These are phyloP conservation scores for Heliconius himera DNA, from an alignment of 1,140 invertebrate genomes.

Conservation along the genomic window DNA sequence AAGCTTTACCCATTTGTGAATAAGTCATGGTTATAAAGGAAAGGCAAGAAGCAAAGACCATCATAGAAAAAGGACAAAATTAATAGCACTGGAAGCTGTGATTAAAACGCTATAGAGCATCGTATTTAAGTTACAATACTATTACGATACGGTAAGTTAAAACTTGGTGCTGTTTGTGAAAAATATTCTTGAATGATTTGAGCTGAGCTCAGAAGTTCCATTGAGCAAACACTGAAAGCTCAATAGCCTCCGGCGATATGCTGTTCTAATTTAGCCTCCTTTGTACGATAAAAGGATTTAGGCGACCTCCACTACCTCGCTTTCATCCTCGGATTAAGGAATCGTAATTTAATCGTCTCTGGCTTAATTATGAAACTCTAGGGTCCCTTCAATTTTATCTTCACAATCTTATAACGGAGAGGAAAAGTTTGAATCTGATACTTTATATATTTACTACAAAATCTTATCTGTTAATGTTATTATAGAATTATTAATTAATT, in stretches of 20 bases:
- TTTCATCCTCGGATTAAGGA: constrained; percentile 19
- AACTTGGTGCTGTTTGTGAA: neutral
- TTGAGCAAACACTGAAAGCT: constrained; percentile 15
- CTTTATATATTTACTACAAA: constrained; percentile 1
- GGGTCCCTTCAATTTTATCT: neutral
- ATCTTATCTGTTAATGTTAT: neutral
- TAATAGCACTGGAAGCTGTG: too few relatives aligned
- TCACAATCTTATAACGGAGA: neutral
- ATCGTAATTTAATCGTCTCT: constrained; percentile 28
- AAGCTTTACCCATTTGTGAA: neutral
- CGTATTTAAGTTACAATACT: too few relatives aligned
- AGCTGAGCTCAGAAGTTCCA: neutral
- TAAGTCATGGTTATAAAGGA: neutral
- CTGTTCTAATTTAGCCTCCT: constrained; percentile 22
- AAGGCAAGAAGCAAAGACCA: too few relatives aligned
- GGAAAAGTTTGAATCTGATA: constrained; percentile 11
- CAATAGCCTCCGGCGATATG: constrained; percentile 21
- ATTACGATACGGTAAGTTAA: neutral
- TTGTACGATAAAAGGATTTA: constrained; percentile 28
- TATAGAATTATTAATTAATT: neutral
- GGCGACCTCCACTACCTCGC: constrained; percentile 21
- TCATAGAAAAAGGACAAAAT: too few relatives aligned
- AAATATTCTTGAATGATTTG: constrained; percentile 14
- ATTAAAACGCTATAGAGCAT: too few relatives aligned
- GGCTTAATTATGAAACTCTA: constrained; percentile 24